phyloP scores from a whole-genome alignment of 2,888 invertebrate species.

The Koerneria pararmatus region DNA sequence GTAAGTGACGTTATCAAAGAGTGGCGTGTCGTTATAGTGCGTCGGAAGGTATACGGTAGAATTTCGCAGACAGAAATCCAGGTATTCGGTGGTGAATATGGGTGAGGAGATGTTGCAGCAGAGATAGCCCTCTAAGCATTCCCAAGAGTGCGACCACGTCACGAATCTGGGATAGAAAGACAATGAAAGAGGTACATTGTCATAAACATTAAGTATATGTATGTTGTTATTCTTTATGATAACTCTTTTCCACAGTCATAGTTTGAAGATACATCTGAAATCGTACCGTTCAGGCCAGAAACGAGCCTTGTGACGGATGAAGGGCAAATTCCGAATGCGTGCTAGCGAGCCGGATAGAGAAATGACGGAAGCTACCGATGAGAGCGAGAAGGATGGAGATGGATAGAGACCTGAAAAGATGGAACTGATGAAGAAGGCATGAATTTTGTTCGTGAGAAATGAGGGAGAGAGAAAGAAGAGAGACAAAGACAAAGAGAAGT shows the following conservation, averaged over 20 bases:
- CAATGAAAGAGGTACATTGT: neutral
- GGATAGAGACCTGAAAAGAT: neutral
- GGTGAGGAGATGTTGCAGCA: conserved; percentile 36
- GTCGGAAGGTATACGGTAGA: conserved; percentile 51
- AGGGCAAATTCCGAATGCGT: conserved; percentile 39
- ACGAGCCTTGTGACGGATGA: conserved; percentile 41
- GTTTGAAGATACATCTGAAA: neutral
- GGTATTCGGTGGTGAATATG: conserved; percentile 28
- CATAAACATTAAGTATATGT: neutral
- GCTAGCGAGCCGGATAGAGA: conserved; percentile 30
- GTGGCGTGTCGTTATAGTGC: conserved; percentile 57
- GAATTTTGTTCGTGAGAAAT: too few species aligned
- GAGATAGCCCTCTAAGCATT: conserved; percentile 25
- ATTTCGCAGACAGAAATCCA: conserved; percentile 44
- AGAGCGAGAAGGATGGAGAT: conserved; percentile 30
- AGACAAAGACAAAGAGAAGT: too few species aligned
- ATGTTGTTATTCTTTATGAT: neutral
- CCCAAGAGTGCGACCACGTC: conserved; percentile 26
- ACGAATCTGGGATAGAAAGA: conserved; percentile 22
- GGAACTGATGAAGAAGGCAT: neutral
- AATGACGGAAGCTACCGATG: conserved; percentile 29
- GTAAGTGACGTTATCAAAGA: conserved; percentile 54
- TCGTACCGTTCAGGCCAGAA: conserved; percentile 54
- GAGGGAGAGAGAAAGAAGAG: too few species aligned
- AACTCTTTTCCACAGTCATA: too few species aligned